phyloP scores from a whole-genome alignment of 2,888 invertebrate species.

The Flabesymbios commensalis region DNA sequence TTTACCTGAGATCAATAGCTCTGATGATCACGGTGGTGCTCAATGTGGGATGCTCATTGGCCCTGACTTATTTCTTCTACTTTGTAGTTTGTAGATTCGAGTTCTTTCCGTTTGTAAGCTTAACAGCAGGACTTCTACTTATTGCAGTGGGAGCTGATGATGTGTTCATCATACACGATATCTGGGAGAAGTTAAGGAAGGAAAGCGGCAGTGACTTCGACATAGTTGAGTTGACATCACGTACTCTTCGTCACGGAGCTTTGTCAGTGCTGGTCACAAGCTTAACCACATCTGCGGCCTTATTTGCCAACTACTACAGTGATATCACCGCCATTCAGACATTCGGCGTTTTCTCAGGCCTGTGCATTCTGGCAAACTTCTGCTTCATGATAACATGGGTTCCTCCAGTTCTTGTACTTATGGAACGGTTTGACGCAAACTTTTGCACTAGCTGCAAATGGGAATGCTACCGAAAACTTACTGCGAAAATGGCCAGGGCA shows the following conservation, averaged over 20 bases:
- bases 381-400: conserved; percentile 88
- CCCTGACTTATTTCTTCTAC: conserved; percentile 89
- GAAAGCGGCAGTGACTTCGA: neutral
- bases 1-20: conserved; percentile 84
- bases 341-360: conserved; percentile 78
- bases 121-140: conserved; percentile 82
- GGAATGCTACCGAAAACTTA: neutral
- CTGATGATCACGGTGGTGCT: conserved; percentile 82
- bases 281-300: conserved; percentile 90
- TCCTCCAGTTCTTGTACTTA: conserved; percentile 83
- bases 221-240: conserved; percentile 65
- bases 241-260: conserved; percentile 84
- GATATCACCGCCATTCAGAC: conserved; percentile 89
- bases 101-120: conserved; percentile 98
- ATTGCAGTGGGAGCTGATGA: conserved; percentile 90
- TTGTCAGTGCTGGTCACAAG: conserved; percentile 94
- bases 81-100: conserved; percentile 79
- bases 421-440: conserved; percentile 65
- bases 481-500: conserved; percentile 34
- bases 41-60: conserved; percentile 83
- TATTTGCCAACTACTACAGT: conserved; percentile 88
- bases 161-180: conserved; percentile 80
- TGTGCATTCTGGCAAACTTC: conserved; percentile 88
- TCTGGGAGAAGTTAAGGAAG: conserved; percentile 71
- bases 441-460: conserved; percentile 22